Evolutionary conservation across 2,888 invertebrate genomes (phyloP), one percentile per base, ranked within the genome.

Genomic region (Hydrotaea diabolus): DNA sequence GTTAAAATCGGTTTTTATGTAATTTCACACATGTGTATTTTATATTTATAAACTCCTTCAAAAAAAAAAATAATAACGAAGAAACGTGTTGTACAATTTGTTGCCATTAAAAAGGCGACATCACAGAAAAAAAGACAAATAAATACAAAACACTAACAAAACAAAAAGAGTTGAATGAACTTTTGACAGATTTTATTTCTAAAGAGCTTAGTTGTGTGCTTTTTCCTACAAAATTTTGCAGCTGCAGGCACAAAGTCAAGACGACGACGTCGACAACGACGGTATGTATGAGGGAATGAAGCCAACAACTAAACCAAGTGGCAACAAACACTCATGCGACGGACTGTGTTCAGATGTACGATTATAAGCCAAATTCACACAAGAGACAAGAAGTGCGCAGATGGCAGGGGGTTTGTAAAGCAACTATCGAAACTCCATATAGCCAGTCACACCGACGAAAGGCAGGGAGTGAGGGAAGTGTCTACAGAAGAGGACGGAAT

Each of bases 171-270:
- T 81, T 84, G 64, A 84, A 84, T 66, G 74, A 84, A 81, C 84
- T 78, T 72, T 53, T n/a, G 72, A 72, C 59, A 75, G 64, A 75
- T 80, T 74, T 74, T 83, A 55, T 55, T 73, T 73, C 46, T 46
- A 39, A 69, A 46, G 69, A 66, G 46, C 39, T 69, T 69, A 43
- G 39, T 39, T 31, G 26, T 59, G 23, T 66, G 7, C 1, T 69
- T 46, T 46, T 69, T 7, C 31, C 31, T 46, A 69, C 69, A 69
- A 69, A 64, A 64, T 77, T 77, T 74, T 83, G 80, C 83, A 83
- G 80, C 83, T 83, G 80, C 77, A 77, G 74, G 80, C 77, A 77
- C 72, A 79, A 79, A 80, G 59, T 74, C 76, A 77, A 80, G 77
- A 83, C 46, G 15, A 46, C 43, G 19, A 23, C 43, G 19, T 43